These are phyloP conservation scores for Drosophila cognata DNA, from an alignment of 2,888 invertebrate genomes.

Conservation along the genomic window DNA sequence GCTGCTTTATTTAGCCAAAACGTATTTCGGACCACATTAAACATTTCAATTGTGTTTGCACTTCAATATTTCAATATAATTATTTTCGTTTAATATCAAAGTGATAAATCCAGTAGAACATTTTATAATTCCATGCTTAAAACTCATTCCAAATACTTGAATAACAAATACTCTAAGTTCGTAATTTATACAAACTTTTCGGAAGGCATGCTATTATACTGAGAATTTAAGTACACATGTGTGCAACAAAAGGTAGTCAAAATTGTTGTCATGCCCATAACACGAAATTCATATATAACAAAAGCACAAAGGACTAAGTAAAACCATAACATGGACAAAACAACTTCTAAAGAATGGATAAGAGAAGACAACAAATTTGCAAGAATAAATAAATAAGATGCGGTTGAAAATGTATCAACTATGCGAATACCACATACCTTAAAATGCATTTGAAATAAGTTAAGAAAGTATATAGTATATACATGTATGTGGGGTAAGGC, in stretches of 20 bases:
- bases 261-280: constrained; percentile 61
- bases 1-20: constrained; percentile 41
- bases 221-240: constrained; percentile 40
- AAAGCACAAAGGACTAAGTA: constrained; percentile 59
- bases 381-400: constrained; percentile 45
- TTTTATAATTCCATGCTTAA: not conserved
- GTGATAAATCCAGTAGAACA: not conserved
- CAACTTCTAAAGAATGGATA: constrained; percentile 34
- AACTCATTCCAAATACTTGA: not conserved
- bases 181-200: constrained; percentile 8
- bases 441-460: not conserved
- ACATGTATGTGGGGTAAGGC: not conserved
- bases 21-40: constrained; percentile 11
- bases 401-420: constrained; percentile 1
- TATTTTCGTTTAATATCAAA: not conserved
- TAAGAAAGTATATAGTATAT: not conserved
- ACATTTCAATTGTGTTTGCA: not conserved
- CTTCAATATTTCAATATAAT: not conserved
- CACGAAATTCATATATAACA: constrained; percentile 55
- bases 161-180: not conserved
- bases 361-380: constrained; percentile 32
- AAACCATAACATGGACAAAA: constrained; percentile 37
- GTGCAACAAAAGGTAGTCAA: constrained; percentile 22
- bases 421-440: constrained; percentile 29
- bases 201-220: constrained; percentile 37